These are phyloP conservation scores for Microplitis mediator DNA, from an alignment of 1,140 invertebrate species.

Conservation along the genomic window DNA sequence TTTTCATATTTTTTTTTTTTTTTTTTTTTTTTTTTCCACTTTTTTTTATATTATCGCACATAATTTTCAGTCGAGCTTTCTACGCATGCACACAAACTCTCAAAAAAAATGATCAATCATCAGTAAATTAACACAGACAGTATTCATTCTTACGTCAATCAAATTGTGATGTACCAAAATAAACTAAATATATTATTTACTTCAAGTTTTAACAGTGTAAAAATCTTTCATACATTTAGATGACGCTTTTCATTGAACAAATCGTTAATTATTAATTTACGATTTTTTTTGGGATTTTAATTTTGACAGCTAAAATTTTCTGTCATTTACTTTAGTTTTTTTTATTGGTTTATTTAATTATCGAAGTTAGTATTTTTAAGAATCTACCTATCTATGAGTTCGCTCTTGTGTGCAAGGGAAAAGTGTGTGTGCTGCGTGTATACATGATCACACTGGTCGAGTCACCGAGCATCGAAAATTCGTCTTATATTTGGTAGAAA, in stretches of 20 bases:
- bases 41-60: conserved; percentile 13
- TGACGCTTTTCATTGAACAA: conserved; percentile 40
- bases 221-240: conserved; percentile 56
- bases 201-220: conserved; percentile 63
- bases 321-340: too few relatives aligned
- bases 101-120: conserved; percentile 2
- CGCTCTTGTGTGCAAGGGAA: conserved; percentile 17
- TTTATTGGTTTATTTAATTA: too few relatives aligned
- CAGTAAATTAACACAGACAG: neutral
- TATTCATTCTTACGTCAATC: conserved; percentile 39
- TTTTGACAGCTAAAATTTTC: conserved; percentile 53
- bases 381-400: conserved; percentile 52
- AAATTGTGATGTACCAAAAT: conserved; percentile 63
- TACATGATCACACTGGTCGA: neutral
- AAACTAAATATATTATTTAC: conserved; percentile 64
- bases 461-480: conserved; percentile 19
- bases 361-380: too few relatives aligned
- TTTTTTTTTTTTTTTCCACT: neutral
- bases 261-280: neutral
- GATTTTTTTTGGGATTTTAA: conserved; percentile 51
- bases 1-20: neutral
- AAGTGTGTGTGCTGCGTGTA: conserved; percentile 14
- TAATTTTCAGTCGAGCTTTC: conserved; percentile 27
- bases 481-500: conserved; percentile 58
- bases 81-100: conserved; percentile 31